A percentile compares a stretch with the other conserved stretches of the same genome.
Evolutionary conservation across 2,113 vertebrate genomes (phyloP).

Genomic region (Chloroceryle aenea): DNA sequence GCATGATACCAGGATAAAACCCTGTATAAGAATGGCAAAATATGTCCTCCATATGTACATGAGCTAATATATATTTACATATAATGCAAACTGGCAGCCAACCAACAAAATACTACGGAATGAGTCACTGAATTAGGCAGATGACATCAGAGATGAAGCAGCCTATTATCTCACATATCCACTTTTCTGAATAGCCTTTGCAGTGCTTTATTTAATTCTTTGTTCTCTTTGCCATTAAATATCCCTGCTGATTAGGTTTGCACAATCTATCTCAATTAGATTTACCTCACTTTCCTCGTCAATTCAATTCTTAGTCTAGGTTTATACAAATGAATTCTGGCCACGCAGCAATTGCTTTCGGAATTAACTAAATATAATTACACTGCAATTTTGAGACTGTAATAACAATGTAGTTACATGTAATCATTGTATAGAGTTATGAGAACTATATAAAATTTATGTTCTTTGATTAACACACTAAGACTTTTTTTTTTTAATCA

Average conservation of each 20-base stretch:
- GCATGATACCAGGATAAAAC: neutral
- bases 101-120: neutral
- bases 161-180: constrained; percentile 46
- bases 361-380: constrained; percentile 63
- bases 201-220: constrained; percentile 64
- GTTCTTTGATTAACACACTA: constrained; percentile 29
- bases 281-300: constrained; percentile 63
- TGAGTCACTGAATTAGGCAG: neutral
- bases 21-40: neutral
- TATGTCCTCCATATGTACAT: rapidly evolving
- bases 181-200: constrained; percentile 40
- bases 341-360: constrained; percentile 43
- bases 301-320: constrained; percentile 52
- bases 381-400: constrained; percentile 38
- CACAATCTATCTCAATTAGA: constrained; percentile 67
- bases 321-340: constrained; percentile 63
- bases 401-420: constrained; percentile 62
- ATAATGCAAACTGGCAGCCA: neutral
- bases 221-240: constrained; percentile 61
- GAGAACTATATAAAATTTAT: constrained; percentile 11
- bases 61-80: neutral
- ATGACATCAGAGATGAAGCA: constrained; percentile 40
- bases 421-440: constrained; percentile 45
- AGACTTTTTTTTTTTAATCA: neutral
- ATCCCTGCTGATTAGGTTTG: constrained; percentile 60